A percentile compares a stretch with the other conserved stretches of the same genome.
These are phyloP conservation scores for Physeter macrocephalus DNA, from an alignment of 2,113 vertebrate genomes.

Conservation along the genomic window DNA sequence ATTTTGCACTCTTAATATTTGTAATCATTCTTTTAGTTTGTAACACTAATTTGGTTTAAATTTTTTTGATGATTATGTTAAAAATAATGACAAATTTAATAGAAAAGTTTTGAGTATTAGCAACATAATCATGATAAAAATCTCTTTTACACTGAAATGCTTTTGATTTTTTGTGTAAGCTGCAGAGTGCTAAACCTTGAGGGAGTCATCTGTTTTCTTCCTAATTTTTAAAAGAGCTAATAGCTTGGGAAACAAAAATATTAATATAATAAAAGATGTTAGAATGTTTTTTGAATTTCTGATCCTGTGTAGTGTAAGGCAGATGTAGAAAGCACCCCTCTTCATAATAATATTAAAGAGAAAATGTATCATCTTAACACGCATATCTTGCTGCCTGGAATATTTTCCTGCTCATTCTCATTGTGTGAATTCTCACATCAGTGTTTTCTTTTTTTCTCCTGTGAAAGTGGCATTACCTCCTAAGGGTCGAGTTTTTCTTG, in stretches of 20 bases:
- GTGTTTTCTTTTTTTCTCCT: not conserved
- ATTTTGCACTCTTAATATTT: not conserved
- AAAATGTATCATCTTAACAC: not conserved
- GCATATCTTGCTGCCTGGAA: not conserved
- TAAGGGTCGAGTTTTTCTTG: not conserved
- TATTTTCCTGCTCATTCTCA: not conserved
- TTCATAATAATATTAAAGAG: not conserved
- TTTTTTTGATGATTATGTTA: not conserved
- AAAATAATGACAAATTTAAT: not conserved
- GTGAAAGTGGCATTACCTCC: not conserved
- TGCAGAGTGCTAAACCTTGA: not conserved
- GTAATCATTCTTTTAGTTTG: not conserved
- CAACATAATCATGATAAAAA: not conserved
- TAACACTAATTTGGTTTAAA: not conserved
- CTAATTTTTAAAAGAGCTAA: not conserved
- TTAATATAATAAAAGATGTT: not conserved
- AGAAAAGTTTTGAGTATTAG: not conserved
- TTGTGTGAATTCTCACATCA: not conserved
- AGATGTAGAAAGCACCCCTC: not conserved
- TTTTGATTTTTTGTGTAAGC: not conserved
- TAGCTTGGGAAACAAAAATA: not conserved
- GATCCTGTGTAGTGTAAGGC: not conserved
- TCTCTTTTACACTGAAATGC: not conserved
- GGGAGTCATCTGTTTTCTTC: not conserved
- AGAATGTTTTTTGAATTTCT: not conserved